Conservation (phyloP, 1,140 invertebrate genomes). For the Eufriesea mexicana region DNA sequence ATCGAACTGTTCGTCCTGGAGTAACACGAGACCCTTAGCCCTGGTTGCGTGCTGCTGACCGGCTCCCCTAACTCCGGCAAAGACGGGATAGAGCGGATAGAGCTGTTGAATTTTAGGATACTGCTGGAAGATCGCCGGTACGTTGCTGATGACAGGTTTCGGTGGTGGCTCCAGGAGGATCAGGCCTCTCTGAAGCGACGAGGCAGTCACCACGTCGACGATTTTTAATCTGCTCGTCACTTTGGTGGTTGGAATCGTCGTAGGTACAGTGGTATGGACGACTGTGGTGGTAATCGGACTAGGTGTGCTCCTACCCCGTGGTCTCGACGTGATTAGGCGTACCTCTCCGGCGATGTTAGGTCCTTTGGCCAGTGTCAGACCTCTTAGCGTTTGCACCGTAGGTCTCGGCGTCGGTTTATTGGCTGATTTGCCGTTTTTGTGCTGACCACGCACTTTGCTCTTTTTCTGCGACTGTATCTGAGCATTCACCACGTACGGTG, state of each 20-base stretch:
- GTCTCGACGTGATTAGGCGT: slow-evolving; percentile 68
- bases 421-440: slow-evolving; percentile 78
- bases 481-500: slow-evolving; percentile 80
- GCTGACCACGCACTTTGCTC: slow-evolving; percentile 74
- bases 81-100: slow-evolving; percentile 86
- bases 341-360: slow-evolving; percentile 35
- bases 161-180: slow-evolving; percentile 74
- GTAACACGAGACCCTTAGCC: slow-evolving; percentile 81
- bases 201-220: slow-evolving; percentile 34
- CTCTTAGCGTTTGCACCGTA: slow-evolving; percentile 78
- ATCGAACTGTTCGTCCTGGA: slow-evolving; percentile 80
- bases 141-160: slow-evolving; percentile 80
- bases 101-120: slow-evolving; percentile 89
- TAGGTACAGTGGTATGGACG: slow-evolving; percentile 46
- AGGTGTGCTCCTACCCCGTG: slow-evolving; percentile 73
- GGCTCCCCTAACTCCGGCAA: slow-evolving; percentile 75
- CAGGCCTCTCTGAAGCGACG: slow-evolving; percentile 73
- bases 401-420: slow-evolving; percentile 76
- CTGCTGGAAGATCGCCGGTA: slow-evolving; percentile 88
- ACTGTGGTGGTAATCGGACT: slow-evolving; percentile 55
- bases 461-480: slow-evolving; percentile 77
- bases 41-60: slow-evolving; percentile 74
- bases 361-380: slow-evolving; percentile 66
- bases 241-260: slow-evolving; percentile 55
- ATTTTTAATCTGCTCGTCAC: slow-evolving; percentile 50